Evolutionary conservation across 2,113 vertebrate species (phyloP).

Genomic region (Muntiacus reevesi): DNA sequence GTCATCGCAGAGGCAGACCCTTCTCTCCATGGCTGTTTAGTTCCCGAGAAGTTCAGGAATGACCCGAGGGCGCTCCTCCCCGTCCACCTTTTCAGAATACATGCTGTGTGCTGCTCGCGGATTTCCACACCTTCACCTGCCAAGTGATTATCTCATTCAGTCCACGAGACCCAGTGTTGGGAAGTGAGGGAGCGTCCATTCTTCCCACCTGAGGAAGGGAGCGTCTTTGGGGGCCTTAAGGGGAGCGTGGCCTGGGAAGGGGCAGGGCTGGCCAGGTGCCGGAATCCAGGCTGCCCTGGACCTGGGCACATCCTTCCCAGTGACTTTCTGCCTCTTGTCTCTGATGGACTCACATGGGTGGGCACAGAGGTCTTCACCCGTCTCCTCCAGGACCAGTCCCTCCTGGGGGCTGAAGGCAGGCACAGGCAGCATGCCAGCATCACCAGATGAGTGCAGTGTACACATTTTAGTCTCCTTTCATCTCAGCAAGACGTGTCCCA

Average conservation of each 20-base stretch:
- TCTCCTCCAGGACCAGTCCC: background rate
- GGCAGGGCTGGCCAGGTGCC: background rate
- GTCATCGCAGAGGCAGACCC: background rate
- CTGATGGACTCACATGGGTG: rapidly evolving
- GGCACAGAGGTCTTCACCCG: background rate
- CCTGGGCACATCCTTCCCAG: rapidly evolving
- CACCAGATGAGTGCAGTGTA: background rate
- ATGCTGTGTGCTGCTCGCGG: rapidly evolving
- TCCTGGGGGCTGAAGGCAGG: background rate
- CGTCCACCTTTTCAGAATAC: background rate
- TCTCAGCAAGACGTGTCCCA: background rate
- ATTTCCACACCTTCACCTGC: background rate
- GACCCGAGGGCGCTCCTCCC: background rate
- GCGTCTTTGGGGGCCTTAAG: background rate
- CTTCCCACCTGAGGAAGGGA: background rate
- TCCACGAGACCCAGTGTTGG: background rate
- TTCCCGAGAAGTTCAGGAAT: slow-evolving; percentile 33
- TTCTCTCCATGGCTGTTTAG: background rate
- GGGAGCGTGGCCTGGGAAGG: rapidly evolving
- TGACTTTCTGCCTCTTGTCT: background rate
- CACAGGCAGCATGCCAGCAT: rapidly evolving
- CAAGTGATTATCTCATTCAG: background rate
- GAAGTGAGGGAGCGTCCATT: background rate
- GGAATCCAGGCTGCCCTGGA: background rate
- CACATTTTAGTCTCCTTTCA: background rate